phyloP scores from a whole-genome alignment of 1,140 invertebrate genomes.

The Tetramorium alpestre region DNA sequence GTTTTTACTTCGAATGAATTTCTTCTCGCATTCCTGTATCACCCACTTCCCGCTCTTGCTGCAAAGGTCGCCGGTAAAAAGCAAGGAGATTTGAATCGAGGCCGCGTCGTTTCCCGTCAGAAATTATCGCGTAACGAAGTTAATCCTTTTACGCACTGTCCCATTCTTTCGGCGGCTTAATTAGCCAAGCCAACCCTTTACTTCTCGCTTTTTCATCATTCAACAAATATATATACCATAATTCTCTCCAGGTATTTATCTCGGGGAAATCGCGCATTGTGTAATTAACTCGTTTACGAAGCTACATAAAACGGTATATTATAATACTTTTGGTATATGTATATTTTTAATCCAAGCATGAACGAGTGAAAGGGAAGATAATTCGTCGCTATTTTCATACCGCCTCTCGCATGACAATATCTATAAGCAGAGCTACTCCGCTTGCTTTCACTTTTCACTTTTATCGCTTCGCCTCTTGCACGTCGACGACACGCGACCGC shows the following conservation, averaged over 20 bases:
- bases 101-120: background rate
- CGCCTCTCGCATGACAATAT: constrained; percentile 57
- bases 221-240: background rate
- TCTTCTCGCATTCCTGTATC: background rate
- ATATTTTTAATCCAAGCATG: constrained; percentile 42
- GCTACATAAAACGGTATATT: background rate
- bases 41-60: background rate
- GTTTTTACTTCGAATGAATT: background rate
- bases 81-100: background rate
- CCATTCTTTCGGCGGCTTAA: constrained; percentile 15
- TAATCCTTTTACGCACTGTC: background rate
- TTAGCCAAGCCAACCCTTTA: background rate
- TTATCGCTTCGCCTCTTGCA: constrained; percentile 59
- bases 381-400: constrained; percentile 38
- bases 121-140: background rate
- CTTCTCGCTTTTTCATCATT: background rate
- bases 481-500: constrained; percentile 35
- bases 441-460: constrained; percentile 69
- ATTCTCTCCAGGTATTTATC: background rate
- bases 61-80: background rate
- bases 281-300: constrained; percentile 3
- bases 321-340: constrained; percentile 18
- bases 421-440: constrained; percentile 37
- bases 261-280: background rate
- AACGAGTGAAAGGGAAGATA: constrained; percentile 44